Percentiles rank a stretch among this genome's conserved stretches.
Conservation (phyloP, 2,888 invertebrate genomes). For the Phorcus lineatus region DNA sequence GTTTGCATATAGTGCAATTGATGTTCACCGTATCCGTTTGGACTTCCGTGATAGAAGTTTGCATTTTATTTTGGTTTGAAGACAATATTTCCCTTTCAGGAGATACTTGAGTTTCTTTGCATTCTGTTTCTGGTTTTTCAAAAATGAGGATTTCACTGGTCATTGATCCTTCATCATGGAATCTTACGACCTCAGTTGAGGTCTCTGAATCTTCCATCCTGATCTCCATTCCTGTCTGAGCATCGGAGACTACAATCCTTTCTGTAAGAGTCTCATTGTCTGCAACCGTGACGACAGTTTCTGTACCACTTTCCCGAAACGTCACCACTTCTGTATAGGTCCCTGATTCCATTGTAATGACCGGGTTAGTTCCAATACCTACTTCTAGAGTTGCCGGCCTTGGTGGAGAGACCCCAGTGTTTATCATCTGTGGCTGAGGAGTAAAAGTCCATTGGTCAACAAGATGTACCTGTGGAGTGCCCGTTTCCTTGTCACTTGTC, state of each 20-base stretch:
- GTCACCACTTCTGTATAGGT: constrained; percentile 61
- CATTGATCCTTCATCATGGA: constrained; percentile 46
- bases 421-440: constrained; percentile 53
- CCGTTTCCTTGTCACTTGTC: constrained; percentile 57
- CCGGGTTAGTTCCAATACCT: constrained; percentile 55
- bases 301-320: constrained; percentile 54
- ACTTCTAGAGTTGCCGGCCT: constrained; percentile 62
- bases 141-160: constrained; percentile 29
- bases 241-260: constrained; percentile 50
- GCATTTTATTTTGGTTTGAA: not conserved
- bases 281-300: constrained; percentile 52
- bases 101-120: constrained; percentile 21
- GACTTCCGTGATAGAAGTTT: constrained; percentile 20
- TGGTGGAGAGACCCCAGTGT: constrained; percentile 63
- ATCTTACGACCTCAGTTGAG: constrained; percentile 48
- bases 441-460: constrained; percentile 67
- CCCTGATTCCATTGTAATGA: constrained; percentile 62
- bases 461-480: constrained; percentile 44
- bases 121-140: not conserved
- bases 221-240: constrained; percentile 60
- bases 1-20: constrained; percentile 36
- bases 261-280: constrained; percentile 69
- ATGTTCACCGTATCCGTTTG: constrained; percentile 31
- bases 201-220: constrained; percentile 54
- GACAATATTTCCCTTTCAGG: not conserved